Percentiles rank a stretch among this genome's conserved stretches.
phyloP scores from a whole-genome alignment of 2,797 vertebrate species.

The Pseudomugil tenellus region DNA sequence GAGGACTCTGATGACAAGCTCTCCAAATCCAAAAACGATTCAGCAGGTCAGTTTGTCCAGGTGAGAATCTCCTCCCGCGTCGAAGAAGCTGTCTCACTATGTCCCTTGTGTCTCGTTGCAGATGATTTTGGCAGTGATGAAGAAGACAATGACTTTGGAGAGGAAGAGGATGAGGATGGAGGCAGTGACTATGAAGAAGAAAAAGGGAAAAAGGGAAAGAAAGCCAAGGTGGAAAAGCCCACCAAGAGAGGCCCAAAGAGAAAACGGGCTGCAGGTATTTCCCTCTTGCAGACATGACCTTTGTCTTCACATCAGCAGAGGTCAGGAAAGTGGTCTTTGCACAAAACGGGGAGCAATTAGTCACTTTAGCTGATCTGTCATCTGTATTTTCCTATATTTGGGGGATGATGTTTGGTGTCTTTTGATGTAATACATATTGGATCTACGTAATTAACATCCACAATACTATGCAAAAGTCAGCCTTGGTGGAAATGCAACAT shows the following conservation, averaged over 20 bases:
- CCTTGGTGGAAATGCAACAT: too few relatives aligned
- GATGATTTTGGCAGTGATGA: slow-evolving; percentile 91
- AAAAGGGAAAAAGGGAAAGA: slow-evolving; percentile 89
- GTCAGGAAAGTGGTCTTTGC: too few relatives aligned
- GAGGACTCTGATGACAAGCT: slow-evolving; percentile 98
- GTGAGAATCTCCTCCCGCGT: neutral
- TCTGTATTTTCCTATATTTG: too few relatives aligned
- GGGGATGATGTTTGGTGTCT: too few relatives aligned
- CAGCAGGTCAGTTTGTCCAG: slow-evolving; percentile 85
- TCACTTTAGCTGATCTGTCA: too few relatives aligned
- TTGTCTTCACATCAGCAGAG: too few relatives aligned
- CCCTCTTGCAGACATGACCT: too few relatives aligned
- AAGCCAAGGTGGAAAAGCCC: slow-evolving; percentile 86
- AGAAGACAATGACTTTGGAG: slow-evolving; percentile 86
- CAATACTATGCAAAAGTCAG: too few relatives aligned
- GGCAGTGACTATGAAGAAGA: slow-evolving; percentile 91
- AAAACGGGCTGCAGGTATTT: slow-evolving; percentile 87
- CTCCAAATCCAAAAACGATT: slow-evolving; percentile 96
- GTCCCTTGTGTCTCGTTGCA: slow-evolving; percentile 45
- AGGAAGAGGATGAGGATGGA: slow-evolving; percentile 87
- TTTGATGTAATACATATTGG: too few relatives aligned
- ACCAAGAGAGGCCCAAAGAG: slow-evolving; percentile 87
- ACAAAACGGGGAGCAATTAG: too few relatives aligned
- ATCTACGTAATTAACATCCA: too few relatives aligned
- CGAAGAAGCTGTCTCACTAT: neutral